Base-by-base conservation (phyloP, 30 jellyfish, hydroid and myxozoan species). In the Mastigias papua region DNA sequence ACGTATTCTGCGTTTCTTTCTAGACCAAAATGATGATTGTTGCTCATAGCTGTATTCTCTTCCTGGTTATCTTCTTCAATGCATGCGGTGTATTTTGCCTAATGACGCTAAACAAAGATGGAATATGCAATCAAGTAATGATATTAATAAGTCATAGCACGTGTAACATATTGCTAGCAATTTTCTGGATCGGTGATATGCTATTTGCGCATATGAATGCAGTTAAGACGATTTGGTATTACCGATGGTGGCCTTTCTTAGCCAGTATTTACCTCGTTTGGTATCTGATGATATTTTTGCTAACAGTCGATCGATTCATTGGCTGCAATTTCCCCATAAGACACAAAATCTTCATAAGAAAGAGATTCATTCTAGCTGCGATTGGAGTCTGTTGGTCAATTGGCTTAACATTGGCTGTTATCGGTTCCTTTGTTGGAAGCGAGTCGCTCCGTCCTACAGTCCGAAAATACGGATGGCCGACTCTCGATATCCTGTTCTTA, bases 311-410 rank as follows among this genome's bases (percentile, higher is more conserved):
- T 31, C 88, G 88, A 65, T 77, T 77, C 74, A 60, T 77, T 0
- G 78, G 88, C 66, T 77, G 88, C 76, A 58, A 77, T 22, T 77
- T 77, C 23, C 77, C 88, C 1, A 51, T 77, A 42, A 77, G 57
- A 34, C 88, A 77, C 46, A 77, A 29, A 31, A 23, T 77, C n/a
- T 77, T 51, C 48, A 48, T 77, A n/a, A 16, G 68, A 29, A 61
- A 17, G 42, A 25, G 21, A 25, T 11, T 51, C 22, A 34, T 77
- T 32, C 32, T 23, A 20, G 1, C 25, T 33, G 62, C 48, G 20
- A 27, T 77, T 2, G 31, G 29, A 21, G 48, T 26, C 1, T 1
- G 62, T 9, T 77, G 88, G 88, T 4, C 27, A 1, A 21, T 77
- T 35, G 48, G 77, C 76, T 17, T 58, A 32, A 6, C 46, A 0